A percentile compares a stretch with the other conserved stretches of the same genome.
Conservation (phyloP, 2,113 vertebrate species). For the Cavia porcellus region DNA sequence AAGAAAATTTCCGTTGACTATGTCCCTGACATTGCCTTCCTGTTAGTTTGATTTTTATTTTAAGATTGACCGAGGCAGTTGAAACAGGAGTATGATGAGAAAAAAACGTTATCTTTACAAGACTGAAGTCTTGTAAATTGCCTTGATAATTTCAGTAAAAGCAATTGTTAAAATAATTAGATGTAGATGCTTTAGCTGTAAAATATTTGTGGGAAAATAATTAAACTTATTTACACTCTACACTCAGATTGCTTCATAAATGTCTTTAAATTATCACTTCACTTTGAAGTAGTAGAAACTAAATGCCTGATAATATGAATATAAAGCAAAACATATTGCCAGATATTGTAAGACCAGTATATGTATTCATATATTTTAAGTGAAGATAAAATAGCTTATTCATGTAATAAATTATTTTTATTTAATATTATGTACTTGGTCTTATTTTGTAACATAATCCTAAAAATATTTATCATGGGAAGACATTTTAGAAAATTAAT, state of each 20-base stretch:
- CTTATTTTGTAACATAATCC: neutral
- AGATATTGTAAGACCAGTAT: neutral
- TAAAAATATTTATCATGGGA: neutral
- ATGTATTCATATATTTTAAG: neutral
- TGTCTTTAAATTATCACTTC: neutral
- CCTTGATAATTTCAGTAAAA: neutral
- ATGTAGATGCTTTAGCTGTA: neutral
- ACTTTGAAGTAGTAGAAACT: neutral
- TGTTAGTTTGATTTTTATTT: slow-evolving; percentile 31
- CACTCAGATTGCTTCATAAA: neutral
- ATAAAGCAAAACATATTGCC: neutral
- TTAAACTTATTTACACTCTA: neutral
- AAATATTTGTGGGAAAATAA: slow-evolving; percentile 25
- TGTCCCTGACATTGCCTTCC: neutral
- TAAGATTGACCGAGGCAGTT: neutral
- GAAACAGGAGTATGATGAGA: neutral
- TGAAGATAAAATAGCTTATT: neutral
- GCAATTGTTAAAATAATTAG: neutral
- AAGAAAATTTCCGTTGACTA: neutral
- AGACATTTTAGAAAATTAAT: neutral
- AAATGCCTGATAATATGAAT: neutral
- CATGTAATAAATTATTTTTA: neutral
- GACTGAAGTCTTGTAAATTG: neutral
- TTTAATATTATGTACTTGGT: neutral
- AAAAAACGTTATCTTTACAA: neutral